A percentile compares a stretch with the other conserved stretches of the same genome.
Conservation (phyloP, 2,888 invertebrate genomes). For the Muschampia staudingeri region DNA sequence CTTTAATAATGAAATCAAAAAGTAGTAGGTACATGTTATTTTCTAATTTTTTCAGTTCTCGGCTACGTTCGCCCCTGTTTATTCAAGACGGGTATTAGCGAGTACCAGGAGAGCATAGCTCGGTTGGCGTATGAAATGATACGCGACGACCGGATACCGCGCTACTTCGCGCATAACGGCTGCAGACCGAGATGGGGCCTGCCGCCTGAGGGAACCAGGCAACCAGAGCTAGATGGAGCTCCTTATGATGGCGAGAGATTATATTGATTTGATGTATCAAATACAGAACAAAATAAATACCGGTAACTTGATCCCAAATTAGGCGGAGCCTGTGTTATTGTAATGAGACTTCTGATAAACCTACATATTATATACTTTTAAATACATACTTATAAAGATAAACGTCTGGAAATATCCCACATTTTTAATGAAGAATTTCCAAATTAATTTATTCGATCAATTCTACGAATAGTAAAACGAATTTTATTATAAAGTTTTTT, state of each 20-base stretch:
- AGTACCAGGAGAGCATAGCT: constrained; percentile 83
- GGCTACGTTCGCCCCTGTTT: constrained; percentile 81
- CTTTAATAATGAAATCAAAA: not conserved
- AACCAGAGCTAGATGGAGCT: constrained; percentile 82
- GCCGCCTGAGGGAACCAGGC: constrained; percentile 82
- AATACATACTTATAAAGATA: no score
- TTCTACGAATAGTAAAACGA: no score
- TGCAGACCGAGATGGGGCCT: constrained; percentile 83
- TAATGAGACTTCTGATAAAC: no score
- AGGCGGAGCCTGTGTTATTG: no score
- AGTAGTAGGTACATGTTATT: not conserved
- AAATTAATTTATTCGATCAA: no score
- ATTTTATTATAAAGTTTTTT: no score
- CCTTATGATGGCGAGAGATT: constrained; percentile 85
- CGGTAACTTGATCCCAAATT: no score
- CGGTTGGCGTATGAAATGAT: constrained; percentile 86
- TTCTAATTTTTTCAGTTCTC: constrained; percentile 73
- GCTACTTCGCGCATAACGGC: constrained; percentile 82
- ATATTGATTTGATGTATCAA: constrained; percentile 67
- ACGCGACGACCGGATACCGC: constrained; percentile 81
- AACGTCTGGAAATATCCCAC: no score
- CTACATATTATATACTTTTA: no score
- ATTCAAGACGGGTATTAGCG: constrained; percentile 82
- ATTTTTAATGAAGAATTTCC: no score
- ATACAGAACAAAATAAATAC: no score